phyloP scores from a whole-genome alignment of 2,888 invertebrate species.

The Diaphora mendica region DNA sequence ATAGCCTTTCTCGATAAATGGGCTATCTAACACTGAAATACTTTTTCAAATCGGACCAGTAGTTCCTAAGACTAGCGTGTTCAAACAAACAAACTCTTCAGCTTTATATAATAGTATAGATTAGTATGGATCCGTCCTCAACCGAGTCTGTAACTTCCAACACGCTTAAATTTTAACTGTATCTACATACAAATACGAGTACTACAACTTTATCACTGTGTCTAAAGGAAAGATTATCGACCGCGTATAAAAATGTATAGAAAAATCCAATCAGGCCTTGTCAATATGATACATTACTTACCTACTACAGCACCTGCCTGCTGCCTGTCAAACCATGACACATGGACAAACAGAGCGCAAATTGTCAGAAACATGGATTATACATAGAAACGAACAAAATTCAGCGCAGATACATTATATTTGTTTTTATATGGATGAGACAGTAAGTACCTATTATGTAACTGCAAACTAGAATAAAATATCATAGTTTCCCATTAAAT shows the following conservation, averaged over 20 bases:
- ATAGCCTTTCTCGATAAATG: too few relatives aligned
- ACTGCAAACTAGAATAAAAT: not conserved
- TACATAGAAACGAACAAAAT: slow-evolving; percentile 10
- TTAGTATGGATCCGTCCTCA: not conserved
- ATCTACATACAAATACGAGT: not conserved
- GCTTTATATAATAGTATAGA: too few relatives aligned
- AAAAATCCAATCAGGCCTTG: slow-evolving; percentile 38
- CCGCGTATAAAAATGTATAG: not conserved
- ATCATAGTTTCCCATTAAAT: not conserved
- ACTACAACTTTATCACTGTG: too few relatives aligned
- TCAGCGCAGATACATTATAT: not conserved
- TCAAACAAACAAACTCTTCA: too few relatives aligned
- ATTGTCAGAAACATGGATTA: slow-evolving; percentile 12
- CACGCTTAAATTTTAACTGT: not conserved
- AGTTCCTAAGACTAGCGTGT: too few relatives aligned
- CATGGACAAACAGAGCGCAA: not conserved
- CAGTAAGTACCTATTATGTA: slow-evolving; percentile 3
- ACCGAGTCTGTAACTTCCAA: not conserved
- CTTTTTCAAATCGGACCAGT: too few relatives aligned
- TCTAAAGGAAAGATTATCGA: not conserved
- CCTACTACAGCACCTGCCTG: slow-evolving; percentile 33
- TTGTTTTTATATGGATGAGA: slow-evolving; percentile 3
- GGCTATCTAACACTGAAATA: too few relatives aligned
- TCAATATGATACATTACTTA: slow-evolving; percentile 44
- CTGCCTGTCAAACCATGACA: slow-evolving; percentile 31